Evolutionary conservation across 2,113 vertebrate genomes (phyloP), one percentile per base, ranked within the genome.

Genomic region (Odontophorus gujanensis): DNA sequence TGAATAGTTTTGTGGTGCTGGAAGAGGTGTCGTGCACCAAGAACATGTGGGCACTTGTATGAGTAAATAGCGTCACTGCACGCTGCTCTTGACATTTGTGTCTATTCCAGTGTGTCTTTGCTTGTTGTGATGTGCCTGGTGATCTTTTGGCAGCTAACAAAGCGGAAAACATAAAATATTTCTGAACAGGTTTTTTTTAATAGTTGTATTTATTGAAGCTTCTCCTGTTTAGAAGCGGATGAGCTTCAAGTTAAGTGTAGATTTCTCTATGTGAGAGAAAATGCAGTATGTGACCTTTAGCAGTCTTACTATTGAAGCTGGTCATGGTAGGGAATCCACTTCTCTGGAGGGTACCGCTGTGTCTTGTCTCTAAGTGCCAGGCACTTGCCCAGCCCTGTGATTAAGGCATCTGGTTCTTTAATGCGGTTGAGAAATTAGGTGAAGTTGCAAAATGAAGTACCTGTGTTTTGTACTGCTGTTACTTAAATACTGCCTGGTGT

Each of bases 371-470:
- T n/a, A 17, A 62, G 47, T n/a, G 21, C 63, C 45, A 30, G 0
- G 8, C 8, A 3, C 36, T 50, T 91, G 47, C 71, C 50, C 91
- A 81, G 40, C 19, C 34, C 30, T n/a, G 0, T 45, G 65, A 75
- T 92, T 69, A 88, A 93, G 89, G 68, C 11, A 15, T 51, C 58
- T 87, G 58, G 5, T 87, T 90, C 43, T n/a, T 78, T 53, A n/a
- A 26, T 47, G n/a, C 26, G 51, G 36, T 92, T 92, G 53, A 82
- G 94, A 96, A 96, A 96, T 72, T n/a, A 40, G 83, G 85, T 92
- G 73, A 92, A 90, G 45, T 90, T 96, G 83, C 73, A 69, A 95
- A 93, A 96, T 88, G 50, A 4, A 9, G 73, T 55, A 68, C 38
- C 59, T 85, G 55, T 78, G 53, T 81, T 86, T 72, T 93, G 43